Evolutionary conservation across 2,888 invertebrate species (phyloP), one percentile per base, ranked within the genome.

Genomic region (Polyploca ridens): DNA sequence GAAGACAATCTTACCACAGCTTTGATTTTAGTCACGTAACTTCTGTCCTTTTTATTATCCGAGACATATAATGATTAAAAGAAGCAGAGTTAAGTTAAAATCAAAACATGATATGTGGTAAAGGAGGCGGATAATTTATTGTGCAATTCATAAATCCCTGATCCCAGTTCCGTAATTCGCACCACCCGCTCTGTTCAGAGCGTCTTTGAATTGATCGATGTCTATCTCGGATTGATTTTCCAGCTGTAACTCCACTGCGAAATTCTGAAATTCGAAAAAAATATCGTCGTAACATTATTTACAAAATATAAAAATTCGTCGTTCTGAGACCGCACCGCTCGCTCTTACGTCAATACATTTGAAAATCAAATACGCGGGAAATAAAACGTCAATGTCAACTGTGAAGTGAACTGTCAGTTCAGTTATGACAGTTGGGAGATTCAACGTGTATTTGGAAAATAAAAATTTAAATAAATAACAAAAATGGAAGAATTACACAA

Each of bases 131-230:
- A 71, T 77, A 69, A 73, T 74, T 76, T 76, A 79, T 75, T 81
- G 77, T 82, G 82, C 76, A 86, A 86, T 90, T 94, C 93, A 95
- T 92, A 93, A 94, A 82, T 96, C 96, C 83, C 96, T 94, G 75
- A 96, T 93, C 58, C 97, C 97, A 62, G 97, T 97, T 63, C 97
- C 97, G 81, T 97, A 97, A 89, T 97, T 97, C 64, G 97, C 97
- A 72, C 97, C 97, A 49, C 97, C 97, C 66, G 97, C 97, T 84
- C 96, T 95, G 78, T 95, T 95, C 79, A 97, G 87, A 68, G 96
- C 95, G 65, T 96, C 95, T 79, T 95, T 95, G 86, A 97, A 96
- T 84, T 95, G 94, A 73, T 96, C 95, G 82, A 96, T 95, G 81
- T 96, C 96, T 87, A 97, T 94, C 82, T 97, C 97, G 54, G 95